phyloP scores from a whole-genome alignment of 1,140 invertebrate species.

The Pseudomyrmex pallidus region DNA sequence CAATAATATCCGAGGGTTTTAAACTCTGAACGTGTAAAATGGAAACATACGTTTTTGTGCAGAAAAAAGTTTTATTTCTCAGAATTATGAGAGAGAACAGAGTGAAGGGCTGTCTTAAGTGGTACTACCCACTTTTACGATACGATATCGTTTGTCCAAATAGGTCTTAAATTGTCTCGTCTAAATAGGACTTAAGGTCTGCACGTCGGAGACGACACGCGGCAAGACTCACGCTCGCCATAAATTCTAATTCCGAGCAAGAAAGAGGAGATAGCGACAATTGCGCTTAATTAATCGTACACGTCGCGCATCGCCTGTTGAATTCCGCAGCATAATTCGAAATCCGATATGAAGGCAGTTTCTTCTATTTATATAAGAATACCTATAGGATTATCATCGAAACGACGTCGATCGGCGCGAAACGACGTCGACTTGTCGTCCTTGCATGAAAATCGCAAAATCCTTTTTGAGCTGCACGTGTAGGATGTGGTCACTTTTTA shows the following conservation, averaged over 20 bases:
- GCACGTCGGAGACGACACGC: constrained; percentile 34
- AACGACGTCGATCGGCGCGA: constrained; percentile 9
- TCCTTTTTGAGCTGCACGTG: neutral
- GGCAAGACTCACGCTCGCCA: constrained; percentile 58
- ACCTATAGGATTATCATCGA: constrained; percentile 22
- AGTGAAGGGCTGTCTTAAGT: neutral
- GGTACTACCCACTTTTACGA: neutral
- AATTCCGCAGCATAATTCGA: constrained; percentile 36
- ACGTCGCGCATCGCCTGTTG: constrained; percentile 32
- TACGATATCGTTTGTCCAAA: neutral
- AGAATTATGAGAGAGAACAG: neutral
- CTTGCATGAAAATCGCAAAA: constrained; percentile 19
- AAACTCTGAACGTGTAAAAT: neutral
- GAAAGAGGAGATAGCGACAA: constrained; percentile 77
- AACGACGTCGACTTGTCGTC: constrained; percentile 12
- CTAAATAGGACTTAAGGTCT: constrained; percentile 21
- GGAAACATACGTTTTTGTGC: constrained; percentile 9
- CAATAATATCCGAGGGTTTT: neutral
- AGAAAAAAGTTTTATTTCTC: neutral
- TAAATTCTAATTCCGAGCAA: constrained; percentile 79
- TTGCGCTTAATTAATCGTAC: constrained; percentile 79
- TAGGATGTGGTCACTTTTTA: neutral
- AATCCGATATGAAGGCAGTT: constrained; percentile 22
- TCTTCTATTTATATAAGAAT: constrained; percentile 19
- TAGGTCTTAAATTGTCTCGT: constrained; percentile 6